A percentile compares a stretch with the other conserved stretches of the same genome.
These are phyloP conservation scores for Mormyrops attenuatus DNA, from an alignment of 2,797 vertebrate species.

Conservation along the genomic window DNA sequence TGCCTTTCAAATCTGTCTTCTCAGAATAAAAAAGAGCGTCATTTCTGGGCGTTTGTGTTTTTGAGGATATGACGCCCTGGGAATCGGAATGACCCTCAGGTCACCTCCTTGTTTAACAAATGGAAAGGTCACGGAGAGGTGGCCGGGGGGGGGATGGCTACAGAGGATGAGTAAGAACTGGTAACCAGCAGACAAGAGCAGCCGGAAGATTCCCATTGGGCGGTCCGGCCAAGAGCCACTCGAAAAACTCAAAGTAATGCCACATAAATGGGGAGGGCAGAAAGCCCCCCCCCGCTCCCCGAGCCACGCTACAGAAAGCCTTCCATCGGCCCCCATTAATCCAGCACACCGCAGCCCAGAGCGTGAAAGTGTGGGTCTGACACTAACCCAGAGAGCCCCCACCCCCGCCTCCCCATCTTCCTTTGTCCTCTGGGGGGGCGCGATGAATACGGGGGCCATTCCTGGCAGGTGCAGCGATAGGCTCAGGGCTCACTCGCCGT, in stretches of 20 bases:
- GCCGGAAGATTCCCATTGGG: constrained; percentile 44
- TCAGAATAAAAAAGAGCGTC: not conserved
- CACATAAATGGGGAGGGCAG: constrained; percentile 39
- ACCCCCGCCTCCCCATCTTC: constrained; percentile 38
- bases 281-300: constrained; percentile 52
- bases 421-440: constrained; percentile 21
- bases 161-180: constrained; percentile 47
- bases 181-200: constrained; percentile 18
- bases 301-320: constrained; percentile 50
- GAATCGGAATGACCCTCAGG: constrained; percentile 40
- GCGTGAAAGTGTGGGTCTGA: constrained; percentile 57
- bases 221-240: constrained; percentile 44
- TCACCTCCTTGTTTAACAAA: constrained; percentile 51
- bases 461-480: constrained; percentile 60
- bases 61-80: constrained; percentile 29
- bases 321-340: constrained; percentile 53
- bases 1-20: not conserved
- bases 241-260: constrained; percentile 58
- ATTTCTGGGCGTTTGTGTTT: constrained; percentile 37
- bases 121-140: constrained; percentile 45
- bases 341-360: constrained; percentile 46
- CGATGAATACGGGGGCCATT: constrained; percentile 38
- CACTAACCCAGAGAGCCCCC: constrained; percentile 49
- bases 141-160: constrained; percentile 18
- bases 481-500: constrained; percentile 43